Base-by-base conservation (phyloP, 2,113 vertebrate species). In the Oncorhynchus masou region DNA sequence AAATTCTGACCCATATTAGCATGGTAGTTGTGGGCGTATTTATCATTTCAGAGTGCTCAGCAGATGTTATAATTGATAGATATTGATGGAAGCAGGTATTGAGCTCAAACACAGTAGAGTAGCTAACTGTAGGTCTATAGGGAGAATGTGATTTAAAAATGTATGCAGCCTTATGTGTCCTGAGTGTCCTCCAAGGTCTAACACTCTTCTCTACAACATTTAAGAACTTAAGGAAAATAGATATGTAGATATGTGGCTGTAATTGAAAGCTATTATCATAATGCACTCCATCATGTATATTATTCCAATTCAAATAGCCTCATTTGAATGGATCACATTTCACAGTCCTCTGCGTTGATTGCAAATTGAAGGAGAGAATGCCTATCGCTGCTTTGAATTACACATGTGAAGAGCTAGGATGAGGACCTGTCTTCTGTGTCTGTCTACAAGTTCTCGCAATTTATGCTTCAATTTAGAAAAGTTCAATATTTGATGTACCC, bases 191-290 rank as follows among this genome's bases (percentile, higher is more conserved):
- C 80, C 71, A 71, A 76, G 73, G 84, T 59, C 66, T 75, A 85
- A 81, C 70, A 51, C 67, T 84, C 68, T 80, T 75, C 82, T 91
- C 54, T 20, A 62, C 29, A 9, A 64, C 82, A 74, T 87, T 86
- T 70, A 87, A 75, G 76, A 77, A 84, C 82, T 64, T 79, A 76
- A 83, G 79, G 68, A 68, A 83, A 79, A 84, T 73, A 75, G 77
- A 89, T 78, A 82, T 87, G 87, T 80, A 86, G 85, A 91, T 84
- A 84, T 79, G 82, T 76, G 77, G 67, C 70, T 81, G 86, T 92
- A 92, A 91, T 91, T 89, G 89, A 88, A 89, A 80, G 81, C 81
- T 80, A 86, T 91, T 91, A 92, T 84, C 84, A 83, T 90, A 91
- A 93, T 89, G 88, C 81, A 86, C 85, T 87, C 88, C 39, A 45